Evolutionary conservation across 2,888 invertebrate genomes (phyloP), one percentile per base, ranked within the genome.

Genomic region (Lepidonotus clava): DNA sequence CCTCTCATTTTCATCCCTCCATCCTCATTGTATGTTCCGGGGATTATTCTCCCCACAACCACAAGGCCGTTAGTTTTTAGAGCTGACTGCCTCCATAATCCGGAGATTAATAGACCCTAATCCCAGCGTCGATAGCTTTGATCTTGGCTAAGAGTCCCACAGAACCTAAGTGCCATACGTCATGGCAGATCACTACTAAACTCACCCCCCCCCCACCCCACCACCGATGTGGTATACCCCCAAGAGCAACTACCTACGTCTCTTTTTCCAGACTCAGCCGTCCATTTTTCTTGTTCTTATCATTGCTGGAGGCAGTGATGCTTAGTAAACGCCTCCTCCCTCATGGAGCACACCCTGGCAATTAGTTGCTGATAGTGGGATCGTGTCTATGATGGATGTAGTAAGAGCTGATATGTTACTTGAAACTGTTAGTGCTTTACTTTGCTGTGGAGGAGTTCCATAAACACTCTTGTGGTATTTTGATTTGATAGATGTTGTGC

Each of bases 91-190:
- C 28, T 61, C 28, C 61, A 61, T 61, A 61, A 61, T 61, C 61
- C 61, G 21, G 11, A 61, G 61, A 61, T 61, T 61, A 61, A 61
- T 61, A 32, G 61, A 4, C 28, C 61, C 28, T 61, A 61, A 61
- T 61, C 61, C 61, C 11, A 11, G n/a, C 24, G 61, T 61, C 61
- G 61, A 61, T 61, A 28, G 61, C 61, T 61, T 61, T 61, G 61
- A 61, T 61, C 28, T 61, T 61, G 24, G 61, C 21, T 61, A 32
- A 61, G 61, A 32, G 61, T 61, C 61, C 28, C 28, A 11, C 2
- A 32, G 28, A 32, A 8, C 61, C 21, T 61, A 61, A 61, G 61
- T 61, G 61, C 61, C 61, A 61, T 28, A 24, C 61, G 61, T 61
- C 61, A 61, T 1, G 28, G 28, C 11, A 28, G 61, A 61, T 61